A percentile compares a stretch with the other conserved stretches of the same genome.
Evolutionary conservation across 2,797 vertebrate genomes (phyloP).

Genomic region (Malurus leucopterus): DNA sequence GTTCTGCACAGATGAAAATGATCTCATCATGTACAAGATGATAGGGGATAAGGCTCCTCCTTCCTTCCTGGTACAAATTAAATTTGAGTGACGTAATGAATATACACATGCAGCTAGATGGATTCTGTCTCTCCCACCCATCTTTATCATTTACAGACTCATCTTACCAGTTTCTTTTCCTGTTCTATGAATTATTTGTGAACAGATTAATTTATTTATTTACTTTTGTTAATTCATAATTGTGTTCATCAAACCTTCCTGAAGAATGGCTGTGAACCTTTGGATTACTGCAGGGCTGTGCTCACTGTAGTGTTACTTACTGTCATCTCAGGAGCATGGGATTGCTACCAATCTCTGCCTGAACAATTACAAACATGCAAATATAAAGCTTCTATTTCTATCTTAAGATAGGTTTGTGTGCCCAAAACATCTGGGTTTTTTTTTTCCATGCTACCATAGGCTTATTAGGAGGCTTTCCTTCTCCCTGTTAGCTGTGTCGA

Average conservation of each 20-base stretch:
- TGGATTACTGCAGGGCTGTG: background rate
- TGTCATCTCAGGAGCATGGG: background rate
- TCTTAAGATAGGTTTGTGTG: background rate
- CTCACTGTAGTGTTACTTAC: background rate
- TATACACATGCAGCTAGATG: background rate
- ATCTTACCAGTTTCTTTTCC: background rate
- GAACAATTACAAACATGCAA: background rate
- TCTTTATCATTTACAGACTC: background rate
- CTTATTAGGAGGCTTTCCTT: background rate
- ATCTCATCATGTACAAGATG: background rate
- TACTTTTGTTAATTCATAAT: background rate
- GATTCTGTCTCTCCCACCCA: background rate
- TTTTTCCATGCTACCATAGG: background rate
- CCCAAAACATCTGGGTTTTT: background rate
- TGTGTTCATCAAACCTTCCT: background rate
- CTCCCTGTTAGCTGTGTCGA: background rate
- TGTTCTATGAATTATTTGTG: background rate
- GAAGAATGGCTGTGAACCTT: background rate
- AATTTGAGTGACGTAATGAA: background rate
- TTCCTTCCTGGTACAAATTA: constrained; percentile 10
- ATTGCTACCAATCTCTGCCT: background rate
- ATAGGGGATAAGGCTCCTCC: background rate
- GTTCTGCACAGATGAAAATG: background rate
- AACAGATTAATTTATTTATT: background rate
- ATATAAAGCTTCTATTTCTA: background rate